These are phyloP conservation scores for Scomber scombrus DNA, from an alignment of 2,113 vertebrate species.

Conservation along the genomic window DNA sequence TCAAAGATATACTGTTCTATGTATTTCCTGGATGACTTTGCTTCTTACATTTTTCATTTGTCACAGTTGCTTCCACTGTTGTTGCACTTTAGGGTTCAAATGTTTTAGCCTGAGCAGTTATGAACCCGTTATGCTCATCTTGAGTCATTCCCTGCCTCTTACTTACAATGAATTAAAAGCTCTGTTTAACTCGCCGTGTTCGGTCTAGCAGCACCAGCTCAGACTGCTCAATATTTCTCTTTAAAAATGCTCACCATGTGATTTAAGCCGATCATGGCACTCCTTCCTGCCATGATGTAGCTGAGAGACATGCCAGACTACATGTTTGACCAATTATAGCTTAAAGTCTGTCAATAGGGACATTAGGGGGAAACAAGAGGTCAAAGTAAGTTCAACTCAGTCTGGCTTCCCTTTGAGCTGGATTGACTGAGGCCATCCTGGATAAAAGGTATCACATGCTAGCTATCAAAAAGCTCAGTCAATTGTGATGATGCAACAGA, in stretches of 20 bases:
- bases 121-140: neutral
- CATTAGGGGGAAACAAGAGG: neutral
- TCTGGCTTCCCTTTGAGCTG: too few relatives aligned
- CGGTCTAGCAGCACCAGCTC: neutral
- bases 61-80: neutral
- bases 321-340: constrained; percentile 1
- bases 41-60: neutral
- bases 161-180: neutral
- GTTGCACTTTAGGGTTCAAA: neutral
- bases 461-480: too few relatives aligned
- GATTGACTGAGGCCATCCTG: too few relatives aligned
- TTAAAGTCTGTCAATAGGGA: neutral
- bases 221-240: neutral
- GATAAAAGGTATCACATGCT: too few relatives aligned
- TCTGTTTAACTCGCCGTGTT: neutral
- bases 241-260: neutral
- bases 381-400: too few relatives aligned
- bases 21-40: too few relatives aligned
- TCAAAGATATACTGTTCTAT: too few relatives aligned
- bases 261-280: neutral
- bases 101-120: neutral
- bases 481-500: too few relatives aligned
- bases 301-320: neutral
- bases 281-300: neutral
- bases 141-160: neutral